Evolutionary conservation across 92 coral and sea anemone species (phyloP).

Genomic region (Hydrozoanthus gracilis): DNA sequence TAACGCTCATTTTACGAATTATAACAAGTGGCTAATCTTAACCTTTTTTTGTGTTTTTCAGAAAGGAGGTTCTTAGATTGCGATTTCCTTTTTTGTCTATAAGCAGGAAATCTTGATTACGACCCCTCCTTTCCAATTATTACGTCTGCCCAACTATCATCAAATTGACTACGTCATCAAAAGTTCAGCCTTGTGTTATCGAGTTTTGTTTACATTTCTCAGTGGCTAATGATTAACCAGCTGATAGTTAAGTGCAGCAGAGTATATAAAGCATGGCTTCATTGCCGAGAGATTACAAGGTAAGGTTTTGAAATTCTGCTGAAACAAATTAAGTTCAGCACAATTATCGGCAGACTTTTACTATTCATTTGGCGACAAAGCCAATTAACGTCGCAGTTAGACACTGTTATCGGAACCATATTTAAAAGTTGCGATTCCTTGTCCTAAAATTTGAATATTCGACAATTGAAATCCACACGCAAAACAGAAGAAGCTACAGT

Average conservation of each 20-base stretch:
- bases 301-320: background rate
- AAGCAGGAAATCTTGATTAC: background rate
- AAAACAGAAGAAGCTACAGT: background rate
- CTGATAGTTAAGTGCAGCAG: constrained; percentile 3
- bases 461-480: background rate
- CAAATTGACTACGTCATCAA: constrained; percentile 3
- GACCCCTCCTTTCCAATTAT: background rate
- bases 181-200: background rate
- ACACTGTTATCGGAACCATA: background rate
- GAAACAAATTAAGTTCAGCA: background rate
- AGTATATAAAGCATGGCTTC: constrained; percentile 20
- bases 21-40: background rate
- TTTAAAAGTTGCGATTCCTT: background rate
- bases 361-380: background rate
- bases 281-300: constrained; percentile 32
- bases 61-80: background rate
- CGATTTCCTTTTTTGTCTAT: constrained; percentile 21
- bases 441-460: constrained; percentile 1
- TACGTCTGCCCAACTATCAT: background rate
- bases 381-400: background rate
- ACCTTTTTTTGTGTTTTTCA: too few species aligned
- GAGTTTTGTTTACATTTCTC: constrained; percentile 32
- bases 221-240: constrained; percentile 8
- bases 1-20: background rate
- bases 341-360: background rate